Percentiles rank a stretch among this genome's conserved stretches.
Conservation (phyloP, 2,113 vertebrate species). For the Scytalopus superciliaris region DNA sequence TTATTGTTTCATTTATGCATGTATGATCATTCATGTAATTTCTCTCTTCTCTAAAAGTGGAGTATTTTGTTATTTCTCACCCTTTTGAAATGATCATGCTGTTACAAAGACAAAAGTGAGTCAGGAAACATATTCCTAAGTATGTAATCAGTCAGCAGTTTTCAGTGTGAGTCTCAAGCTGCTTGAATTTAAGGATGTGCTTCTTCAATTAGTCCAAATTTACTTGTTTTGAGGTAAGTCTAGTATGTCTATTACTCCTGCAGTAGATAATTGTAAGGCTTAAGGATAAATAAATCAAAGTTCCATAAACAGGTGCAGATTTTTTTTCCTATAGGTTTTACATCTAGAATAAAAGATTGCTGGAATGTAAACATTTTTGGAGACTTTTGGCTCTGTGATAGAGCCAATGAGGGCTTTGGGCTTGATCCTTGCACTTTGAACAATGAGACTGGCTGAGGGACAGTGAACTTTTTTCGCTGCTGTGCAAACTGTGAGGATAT, state of each 20-base stretch:
- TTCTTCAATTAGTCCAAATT: background rate
- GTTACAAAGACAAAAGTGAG: background rate
- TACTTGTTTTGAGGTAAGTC: background rate
- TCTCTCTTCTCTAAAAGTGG: background rate
- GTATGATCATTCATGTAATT: background rate
- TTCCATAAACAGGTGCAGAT: background rate
- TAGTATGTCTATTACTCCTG: background rate
- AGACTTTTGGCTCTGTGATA: background rate
- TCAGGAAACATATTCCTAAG: background rate
- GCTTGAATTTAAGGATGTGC: background rate
- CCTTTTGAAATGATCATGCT: background rate
- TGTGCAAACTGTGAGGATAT: background rate
- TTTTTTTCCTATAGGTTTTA: background rate
- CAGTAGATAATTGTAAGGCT: background rate
- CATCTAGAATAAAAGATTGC: background rate
- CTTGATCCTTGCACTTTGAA: background rate
- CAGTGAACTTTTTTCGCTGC: background rate
- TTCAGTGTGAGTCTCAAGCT: background rate
- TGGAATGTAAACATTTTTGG: background rate
- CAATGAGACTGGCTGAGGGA: background rate
- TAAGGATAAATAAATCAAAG: background rate
- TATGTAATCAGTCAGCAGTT: background rate
- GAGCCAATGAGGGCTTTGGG: background rate
- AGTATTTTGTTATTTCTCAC: background rate
- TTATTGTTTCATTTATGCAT: background rate